A percentile compares a stretch with the other conserved stretches of the same genome.
phyloP scores from a whole-genome alignment of 2,888 invertebrate species.

The Volucella zonaria region DNA sequence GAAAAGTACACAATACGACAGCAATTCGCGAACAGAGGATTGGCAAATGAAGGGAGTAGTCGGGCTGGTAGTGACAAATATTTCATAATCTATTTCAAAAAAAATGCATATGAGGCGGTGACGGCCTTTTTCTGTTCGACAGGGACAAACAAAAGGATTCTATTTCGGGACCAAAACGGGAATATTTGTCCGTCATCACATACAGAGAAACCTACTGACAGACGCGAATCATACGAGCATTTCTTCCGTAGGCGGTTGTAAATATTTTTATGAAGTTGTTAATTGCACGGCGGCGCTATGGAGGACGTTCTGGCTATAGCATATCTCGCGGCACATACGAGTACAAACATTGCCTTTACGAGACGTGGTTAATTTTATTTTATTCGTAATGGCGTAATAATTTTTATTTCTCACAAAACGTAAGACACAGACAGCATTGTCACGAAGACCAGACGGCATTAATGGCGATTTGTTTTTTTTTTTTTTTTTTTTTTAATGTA shows the following conservation, averaged over 20 bases:
- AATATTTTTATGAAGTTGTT: slow-evolving; percentile 16
- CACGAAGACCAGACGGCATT: neutral
- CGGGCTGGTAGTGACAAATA: neutral
- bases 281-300: slow-evolving; percentile 6
- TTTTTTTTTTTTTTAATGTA: neutral
- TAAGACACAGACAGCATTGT: neutral
- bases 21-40: neutral
- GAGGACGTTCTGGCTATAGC: no score
- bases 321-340: neutral
- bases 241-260: neutral
- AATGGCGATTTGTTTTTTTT: neutral
- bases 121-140: neutral
- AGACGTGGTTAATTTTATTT: neutral
- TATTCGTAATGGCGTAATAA: slow-evolving; percentile 2
- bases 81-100: slow-evolving; percentile 39
- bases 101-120: neutral
- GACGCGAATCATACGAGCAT: neutral
- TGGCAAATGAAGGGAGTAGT: neutral
- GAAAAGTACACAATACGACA: neutral
- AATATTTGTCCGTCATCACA: neutral
- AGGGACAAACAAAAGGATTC: slow-evolving; percentile 24
- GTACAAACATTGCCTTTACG: neutral
- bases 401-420: neutral
- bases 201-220: neutral
- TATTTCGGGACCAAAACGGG: neutral